Evolutionary conservation across 1,140 invertebrate genomes (phyloP).

Genomic region (Panagrolaimus sp.): DNA sequence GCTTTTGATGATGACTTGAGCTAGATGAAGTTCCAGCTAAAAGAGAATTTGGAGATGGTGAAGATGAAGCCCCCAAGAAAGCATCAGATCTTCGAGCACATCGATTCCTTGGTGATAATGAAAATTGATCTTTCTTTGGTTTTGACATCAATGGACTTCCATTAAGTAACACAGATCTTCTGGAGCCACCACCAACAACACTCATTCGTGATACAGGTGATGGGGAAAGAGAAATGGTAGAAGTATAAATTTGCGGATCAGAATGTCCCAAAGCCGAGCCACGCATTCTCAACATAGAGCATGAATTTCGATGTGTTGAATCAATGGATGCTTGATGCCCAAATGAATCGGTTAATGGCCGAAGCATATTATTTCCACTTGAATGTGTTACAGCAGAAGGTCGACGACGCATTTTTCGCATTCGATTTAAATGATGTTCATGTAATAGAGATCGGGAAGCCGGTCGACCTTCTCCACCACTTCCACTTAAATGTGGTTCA

Average conservation of each 20-base stretch:
- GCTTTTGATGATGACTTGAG: background rate
- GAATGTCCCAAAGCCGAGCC: constrained; percentile 51
- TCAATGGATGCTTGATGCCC: constrained; percentile 17
- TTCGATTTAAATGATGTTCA: constrained; percentile 24
- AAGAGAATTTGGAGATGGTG: background rate
- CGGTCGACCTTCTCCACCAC: background rate
- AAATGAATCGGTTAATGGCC: constrained; percentile 4
- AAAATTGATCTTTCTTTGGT: background rate
- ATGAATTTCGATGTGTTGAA: background rate
- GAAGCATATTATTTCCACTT: constrained; percentile 11
- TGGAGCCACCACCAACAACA: background rate
- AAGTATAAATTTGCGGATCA: constrained; percentile 55
- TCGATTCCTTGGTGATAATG: background rate
- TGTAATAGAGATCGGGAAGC: background rate
- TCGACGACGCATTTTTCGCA: constrained; percentile 25
- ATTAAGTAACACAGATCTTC: background rate
- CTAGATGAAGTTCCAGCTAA: background rate
- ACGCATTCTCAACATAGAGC: constrained; percentile 34
- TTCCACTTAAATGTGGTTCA: constrained; percentile 4
- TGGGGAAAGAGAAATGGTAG: constrained; percentile 6
- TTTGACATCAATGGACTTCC: background rate
- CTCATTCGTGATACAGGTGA: constrained; percentile 19
- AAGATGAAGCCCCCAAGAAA: constrained; percentile 7
- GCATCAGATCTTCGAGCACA: background rate
- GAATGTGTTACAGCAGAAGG: constrained; percentile 14